Evolutionary conservation across 2,888 invertebrate genomes (phyloP), one percentile per base, ranked within the genome.

Genomic region (Hyles lineata): DNA sequence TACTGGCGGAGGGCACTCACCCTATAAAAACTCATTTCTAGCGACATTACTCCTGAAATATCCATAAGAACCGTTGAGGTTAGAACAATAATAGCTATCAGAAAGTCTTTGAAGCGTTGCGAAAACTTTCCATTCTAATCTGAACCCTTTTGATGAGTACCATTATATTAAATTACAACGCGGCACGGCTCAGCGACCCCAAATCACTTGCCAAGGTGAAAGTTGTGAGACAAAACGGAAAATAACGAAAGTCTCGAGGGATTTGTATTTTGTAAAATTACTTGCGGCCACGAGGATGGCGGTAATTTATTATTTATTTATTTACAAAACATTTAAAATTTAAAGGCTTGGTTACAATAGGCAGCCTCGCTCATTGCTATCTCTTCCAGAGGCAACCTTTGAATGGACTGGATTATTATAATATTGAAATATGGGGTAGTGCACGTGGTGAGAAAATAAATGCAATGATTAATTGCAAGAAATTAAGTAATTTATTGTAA

Each of bases 151-250:
- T 55, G 58, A 82, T 80, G 78, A 76, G 78, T 80, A 79, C 84
- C 83, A 88, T 85, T 86, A 83, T 80, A 80, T 62, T 70, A 70
- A 73, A 70, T 73, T 70, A 73, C 61, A 85, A 87, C 83, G 80
- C 77, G 78, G 87, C 81, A 85, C 78, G 85, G 86, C 76, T 81
- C 83, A 84, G 84, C 81, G 85, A 83, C 73, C 81, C 74, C 84
- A 81, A 87, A 88, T 86, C 76, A 81, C 81, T 78, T 83, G 74
- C 75, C 23, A 70, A 74, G 86, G 89, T 85, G 89, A 90, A 89
- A 90, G 89, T 88, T 67, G 75, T 75, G 76, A 82, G 80, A 83
- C 82, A 82, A 82, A 82, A 80, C 74, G 74, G 72, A 72, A 75
- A 77, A 80, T 78, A 79, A 84, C 74, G 85, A 86, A 85, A 86